Evolutionary conservation across 2,888 invertebrate species (phyloP).

Genomic region (Tenthredo notha): DNA sequence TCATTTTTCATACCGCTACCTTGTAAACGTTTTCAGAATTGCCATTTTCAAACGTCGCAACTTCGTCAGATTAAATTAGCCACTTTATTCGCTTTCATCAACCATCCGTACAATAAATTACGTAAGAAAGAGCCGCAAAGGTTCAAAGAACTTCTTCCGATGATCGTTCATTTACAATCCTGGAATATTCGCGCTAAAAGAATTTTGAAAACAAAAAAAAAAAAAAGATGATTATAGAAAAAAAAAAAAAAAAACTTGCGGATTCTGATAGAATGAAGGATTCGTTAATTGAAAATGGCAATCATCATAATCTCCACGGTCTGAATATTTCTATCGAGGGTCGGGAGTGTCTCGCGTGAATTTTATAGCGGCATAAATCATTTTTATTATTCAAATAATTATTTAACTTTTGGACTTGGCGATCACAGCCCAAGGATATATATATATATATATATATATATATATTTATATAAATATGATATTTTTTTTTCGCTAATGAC

Average conservation of each 20-base stretch:
- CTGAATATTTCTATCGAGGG: constrained; percentile 24
- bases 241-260: neutral
- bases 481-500: neutral
- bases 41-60: neutral
- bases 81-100: neutral
- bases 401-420: neutral
- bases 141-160: neutral
- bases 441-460: neutral
- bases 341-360: neutral
- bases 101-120: neutral
- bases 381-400: neutral
- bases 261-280: neutral
- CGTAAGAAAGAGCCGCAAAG: neutral
- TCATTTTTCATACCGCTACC: constrained; percentile 24
- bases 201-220: neutral
- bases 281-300: neutral
- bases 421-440: neutral
- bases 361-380: constrained; percentile 24
- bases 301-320: neutral
- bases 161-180: neutral
- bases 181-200: neutral
- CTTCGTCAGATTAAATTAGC: neutral
- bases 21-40: neutral
- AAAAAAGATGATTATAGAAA: too few relatives aligned
- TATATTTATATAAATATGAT: neutral